A percentile compares a stretch with the other conserved stretches of the same genome.
phyloP scores from a whole-genome alignment of 2,888 invertebrate genomes.

The Zygothrica quintamaculata region DNA sequence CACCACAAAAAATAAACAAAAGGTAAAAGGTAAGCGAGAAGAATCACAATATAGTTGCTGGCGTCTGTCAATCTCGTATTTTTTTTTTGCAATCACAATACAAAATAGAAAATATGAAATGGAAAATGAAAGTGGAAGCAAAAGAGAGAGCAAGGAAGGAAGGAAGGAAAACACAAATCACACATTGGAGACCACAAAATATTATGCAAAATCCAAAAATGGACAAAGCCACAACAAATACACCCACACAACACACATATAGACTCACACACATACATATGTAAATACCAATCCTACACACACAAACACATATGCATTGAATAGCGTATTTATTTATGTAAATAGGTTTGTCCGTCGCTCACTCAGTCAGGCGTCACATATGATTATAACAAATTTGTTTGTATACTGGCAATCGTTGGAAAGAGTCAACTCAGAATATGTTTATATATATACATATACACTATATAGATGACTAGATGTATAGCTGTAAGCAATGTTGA shows the following conservation, averaged over 20 bases:
- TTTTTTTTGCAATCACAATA: slow-evolving; percentile 37
- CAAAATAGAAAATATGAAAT: no score
- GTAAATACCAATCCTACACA: slow-evolving; percentile 14
- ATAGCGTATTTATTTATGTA: not conserved
- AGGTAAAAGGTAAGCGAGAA: slow-evolving; percentile 7
- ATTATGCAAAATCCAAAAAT: slow-evolving; percentile 23
- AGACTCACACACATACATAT: slow-evolving; percentile 10
- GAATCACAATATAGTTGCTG: slow-evolving; percentile 20
- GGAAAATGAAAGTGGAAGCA: no score
- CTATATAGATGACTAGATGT: no score
- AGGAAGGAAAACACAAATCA: slow-evolving; percentile 9
- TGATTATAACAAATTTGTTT: slow-evolving; percentile 56
- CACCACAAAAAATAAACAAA: no score
- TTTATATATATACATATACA: slow-evolving; percentile 3
- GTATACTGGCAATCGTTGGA: slow-evolving; percentile 22
- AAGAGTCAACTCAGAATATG: slow-evolving; percentile 23
- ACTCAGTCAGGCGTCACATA: slow-evolving; percentile 48
- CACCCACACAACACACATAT: slow-evolving; percentile 1
- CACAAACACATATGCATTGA: not conserved
- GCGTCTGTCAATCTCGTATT: slow-evolving; percentile 35
- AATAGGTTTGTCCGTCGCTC: slow-evolving; percentile 26
- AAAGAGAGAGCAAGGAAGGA: no score
- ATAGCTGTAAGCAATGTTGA: no score
- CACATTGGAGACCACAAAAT: slow-evolving; percentile 17
- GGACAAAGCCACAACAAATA: slow-evolving; percentile 14